phyloP scores from a whole-genome alignment of 2,888 invertebrate genomes.

The Timema podura region DNA sequence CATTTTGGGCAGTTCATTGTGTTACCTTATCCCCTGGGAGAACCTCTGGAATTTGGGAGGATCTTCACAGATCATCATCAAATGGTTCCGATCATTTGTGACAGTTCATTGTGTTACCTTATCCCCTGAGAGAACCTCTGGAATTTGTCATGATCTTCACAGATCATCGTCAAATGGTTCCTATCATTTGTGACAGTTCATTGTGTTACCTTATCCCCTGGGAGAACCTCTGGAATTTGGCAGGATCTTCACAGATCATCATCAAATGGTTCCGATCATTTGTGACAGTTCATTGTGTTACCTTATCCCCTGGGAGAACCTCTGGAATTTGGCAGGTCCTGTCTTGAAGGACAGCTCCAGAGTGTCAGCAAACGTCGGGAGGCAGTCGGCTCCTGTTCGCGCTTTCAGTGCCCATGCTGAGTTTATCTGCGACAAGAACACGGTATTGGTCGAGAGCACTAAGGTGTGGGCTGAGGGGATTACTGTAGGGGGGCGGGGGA shows the following conservation, averaged over 20 bases:
- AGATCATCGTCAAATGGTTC: too few relatives aligned
- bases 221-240: constrained; percentile 57
- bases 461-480: too few relatives aligned
- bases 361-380: constrained; percentile 76
- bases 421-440: not conserved
- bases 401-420: constrained; percentile 33
- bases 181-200: not conserved
- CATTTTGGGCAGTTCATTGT: not conserved
- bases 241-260: too few relatives aligned
- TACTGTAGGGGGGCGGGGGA: too few relatives aligned
- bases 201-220: constrained; percentile 53
- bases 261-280: constrained; percentile 9
- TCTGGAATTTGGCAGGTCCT: constrained; percentile 63
- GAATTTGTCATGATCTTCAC: too few relatives aligned
- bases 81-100: not conserved
- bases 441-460: not conserved
- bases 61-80: too few relatives aligned
- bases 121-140: constrained; percentile 59
- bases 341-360: constrained; percentile 74
- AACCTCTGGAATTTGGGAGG: constrained; percentile 56
- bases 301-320: constrained; percentile 61
- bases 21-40: constrained; percentile 58
- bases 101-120: constrained; percentile 44
- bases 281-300: constrained; percentile 29
- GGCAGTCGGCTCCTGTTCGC: constrained; percentile 52